Percentiles rank a stretch among this genome's conserved stretches.
These are phyloP conservation scores for Globodera rostochiensis DNA, from an alignment of 1,140 invertebrate genomes.

Conservation along the genomic window DNA sequence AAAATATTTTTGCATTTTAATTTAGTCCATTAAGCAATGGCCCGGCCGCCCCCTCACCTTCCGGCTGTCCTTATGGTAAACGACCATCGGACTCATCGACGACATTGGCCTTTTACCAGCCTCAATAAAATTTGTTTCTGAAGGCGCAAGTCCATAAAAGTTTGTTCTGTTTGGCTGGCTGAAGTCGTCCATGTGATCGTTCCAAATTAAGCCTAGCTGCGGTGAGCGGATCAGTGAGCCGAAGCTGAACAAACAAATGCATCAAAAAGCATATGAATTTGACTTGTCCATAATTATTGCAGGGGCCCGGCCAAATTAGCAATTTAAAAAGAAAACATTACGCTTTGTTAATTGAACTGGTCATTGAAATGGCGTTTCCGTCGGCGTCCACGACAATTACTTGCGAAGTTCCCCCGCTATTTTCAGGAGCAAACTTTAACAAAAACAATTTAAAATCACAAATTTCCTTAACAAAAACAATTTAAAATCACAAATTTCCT, in stretches of 20 bases:
- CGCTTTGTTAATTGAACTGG: conserved; percentile 86
- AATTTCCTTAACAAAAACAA: conserved; percentile 17
- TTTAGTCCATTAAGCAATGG: no score
- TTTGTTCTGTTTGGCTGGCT: conserved; percentile 77
- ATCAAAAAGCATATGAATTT: background rate
- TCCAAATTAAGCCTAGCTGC: conserved; percentile 85
- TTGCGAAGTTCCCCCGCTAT: conserved; percentile 79
- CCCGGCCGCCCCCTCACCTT: conserved; percentile 68
- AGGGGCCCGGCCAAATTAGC: background rate
- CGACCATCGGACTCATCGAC: conserved; percentile 84
- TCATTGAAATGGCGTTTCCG: conserved; percentile 87
- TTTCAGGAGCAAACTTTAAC: conserved; percentile 15
- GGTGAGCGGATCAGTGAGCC: conserved; percentile 76
- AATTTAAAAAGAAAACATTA: conserved; percentile 8
- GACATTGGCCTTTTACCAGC: conserved; percentile 82
- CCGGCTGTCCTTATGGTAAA: conserved; percentile 74
- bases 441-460: conserved; percentile 13
- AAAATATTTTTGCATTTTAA: no score
- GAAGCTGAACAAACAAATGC: conserved; percentile 71
- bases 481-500: background rate
- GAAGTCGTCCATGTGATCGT: conserved; percentile 94
- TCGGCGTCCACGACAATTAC: conserved; percentile 80
- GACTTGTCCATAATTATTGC: background rate
- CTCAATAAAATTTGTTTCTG: conserved; percentile 77
- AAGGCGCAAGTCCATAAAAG: conserved; percentile 76